Evolutionary conservation across 2,888 invertebrate species (phyloP).

Genomic region (Lasioglossum figueresi): DNA sequence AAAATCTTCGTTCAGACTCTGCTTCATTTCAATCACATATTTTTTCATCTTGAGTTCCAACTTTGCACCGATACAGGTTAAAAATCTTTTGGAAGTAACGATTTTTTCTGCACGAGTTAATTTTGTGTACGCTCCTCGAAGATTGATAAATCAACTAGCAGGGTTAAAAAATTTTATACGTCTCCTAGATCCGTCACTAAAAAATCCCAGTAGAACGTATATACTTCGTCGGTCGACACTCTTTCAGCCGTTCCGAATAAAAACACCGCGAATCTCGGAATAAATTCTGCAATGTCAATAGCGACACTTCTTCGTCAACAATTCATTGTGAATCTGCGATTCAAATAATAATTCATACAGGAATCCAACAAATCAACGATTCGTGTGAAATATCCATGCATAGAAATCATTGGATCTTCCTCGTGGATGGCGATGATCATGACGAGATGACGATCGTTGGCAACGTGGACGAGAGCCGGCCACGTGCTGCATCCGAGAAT

Average conservation of each 20-base stretch:
- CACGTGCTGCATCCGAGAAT: slow-evolving; percentile 26
- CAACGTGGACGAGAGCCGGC: neutral
- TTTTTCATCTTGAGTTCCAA: neutral
- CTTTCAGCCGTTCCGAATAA: neutral
- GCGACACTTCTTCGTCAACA: neutral
- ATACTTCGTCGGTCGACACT: neutral
- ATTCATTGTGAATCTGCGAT: neutral
- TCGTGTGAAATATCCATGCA: neutral
- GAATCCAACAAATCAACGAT: neutral
- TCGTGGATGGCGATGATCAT: neutral
- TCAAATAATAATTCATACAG: neutral
- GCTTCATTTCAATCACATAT: neutral
- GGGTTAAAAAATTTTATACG: neutral
- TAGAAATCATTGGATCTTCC: neutral
- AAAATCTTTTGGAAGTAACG: neutral
- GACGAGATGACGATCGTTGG: neutral
- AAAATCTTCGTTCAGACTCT: neutral
- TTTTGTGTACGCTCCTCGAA: neutral
- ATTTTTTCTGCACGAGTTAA: neutral
- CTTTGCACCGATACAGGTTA: neutral
- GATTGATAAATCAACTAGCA: neutral
- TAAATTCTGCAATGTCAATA: neutral
- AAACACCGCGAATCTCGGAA: neutral
- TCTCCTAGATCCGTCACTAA: neutral
- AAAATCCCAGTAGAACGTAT: neutral